Evolutionary conservation across 2,113 vertebrate genomes (phyloP).

Genomic region (Pogonocichla stellata): DNA sequence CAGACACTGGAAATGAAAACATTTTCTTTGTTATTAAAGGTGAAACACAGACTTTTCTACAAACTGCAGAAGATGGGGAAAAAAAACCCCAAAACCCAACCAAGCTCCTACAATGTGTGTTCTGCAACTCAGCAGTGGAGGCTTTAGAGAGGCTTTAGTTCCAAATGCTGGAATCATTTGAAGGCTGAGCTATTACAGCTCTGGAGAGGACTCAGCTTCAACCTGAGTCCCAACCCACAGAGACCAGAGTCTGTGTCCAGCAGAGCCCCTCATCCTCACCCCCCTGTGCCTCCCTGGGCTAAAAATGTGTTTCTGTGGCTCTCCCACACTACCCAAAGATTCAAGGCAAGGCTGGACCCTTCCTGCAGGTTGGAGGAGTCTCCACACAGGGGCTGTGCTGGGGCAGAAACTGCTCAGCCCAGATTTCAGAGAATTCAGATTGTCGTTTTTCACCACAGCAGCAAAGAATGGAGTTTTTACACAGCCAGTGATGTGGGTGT

Average conservation of each 20-base stretch:
- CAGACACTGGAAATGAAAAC: neutral
- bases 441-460: neutral
- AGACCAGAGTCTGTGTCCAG: neutral
- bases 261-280: neutral
- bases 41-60: neutral
- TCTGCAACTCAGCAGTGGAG: neutral
- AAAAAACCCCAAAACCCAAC: neutral
- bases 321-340: neutral
- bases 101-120: fast-evolving
- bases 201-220: neutral
- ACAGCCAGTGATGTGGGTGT: fast-evolving
- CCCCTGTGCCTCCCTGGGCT: fast-evolving
- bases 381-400: neutral
- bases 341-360: neutral
- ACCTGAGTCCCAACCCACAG: fast-evolving
- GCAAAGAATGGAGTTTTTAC: neutral
- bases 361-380: neutral
- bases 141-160: neutral
- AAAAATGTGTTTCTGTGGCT: neutral
- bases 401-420: neutral
- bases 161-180: neutral
- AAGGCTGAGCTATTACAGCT: neutral
- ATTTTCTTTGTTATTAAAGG: neutral
- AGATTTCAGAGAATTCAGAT: neutral
- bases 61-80: neutral